Evolutionary conservation across 1,140 invertebrate genomes (phyloP), one percentile per base, ranked within the genome.

Genomic region (Brachionus koreanus): DNA sequence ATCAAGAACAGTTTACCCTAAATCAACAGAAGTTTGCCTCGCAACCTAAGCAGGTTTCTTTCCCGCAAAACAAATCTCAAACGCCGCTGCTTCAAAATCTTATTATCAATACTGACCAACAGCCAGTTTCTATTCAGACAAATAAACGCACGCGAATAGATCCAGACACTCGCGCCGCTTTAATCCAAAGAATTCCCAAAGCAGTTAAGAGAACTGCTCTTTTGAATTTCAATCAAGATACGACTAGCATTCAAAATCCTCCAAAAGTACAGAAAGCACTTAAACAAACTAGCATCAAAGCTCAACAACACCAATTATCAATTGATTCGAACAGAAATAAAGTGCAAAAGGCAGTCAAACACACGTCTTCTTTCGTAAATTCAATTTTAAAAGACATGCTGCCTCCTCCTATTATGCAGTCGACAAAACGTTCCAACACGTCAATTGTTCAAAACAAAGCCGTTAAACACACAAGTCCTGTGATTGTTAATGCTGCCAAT

Each of bases 331-430:
- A 25, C 42, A 35, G n/a, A 16, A 69, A 69, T 12, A 79, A 61
- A 65, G 13, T 79, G 7, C 76, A 79, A 79, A 79, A 79, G 35
- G 76, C 76, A n/a, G 76, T 79, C 7, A 79, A 79, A 37, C 76
- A 65, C 23, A 57, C 76, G 19, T 57, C 76, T 19, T 79, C 76
- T 25, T 13, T 61, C 5, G 23, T 61, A 4, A 57, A 79, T 61
- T 61, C 46, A 23, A 42, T 61, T 10, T 35, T 79, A 35, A 79
- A 65, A 61, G 76, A 79, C 39, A 57, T 79, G 52, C 9, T 79
- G 6, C 76, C 76, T 13, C 76, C 76, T 9, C 76, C 76, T 9
- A 79, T 79, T 7, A 79, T 79, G 76, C 76, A 79, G 57, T 79
- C 76, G 9, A 79, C 76, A 6, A 79, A 79, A 61, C 5, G 61